These are phyloP conservation scores for Pseudochirops corinnae DNA, from an alignment of 2,797 vertebrate species.

Conservation along the genomic window DNA sequence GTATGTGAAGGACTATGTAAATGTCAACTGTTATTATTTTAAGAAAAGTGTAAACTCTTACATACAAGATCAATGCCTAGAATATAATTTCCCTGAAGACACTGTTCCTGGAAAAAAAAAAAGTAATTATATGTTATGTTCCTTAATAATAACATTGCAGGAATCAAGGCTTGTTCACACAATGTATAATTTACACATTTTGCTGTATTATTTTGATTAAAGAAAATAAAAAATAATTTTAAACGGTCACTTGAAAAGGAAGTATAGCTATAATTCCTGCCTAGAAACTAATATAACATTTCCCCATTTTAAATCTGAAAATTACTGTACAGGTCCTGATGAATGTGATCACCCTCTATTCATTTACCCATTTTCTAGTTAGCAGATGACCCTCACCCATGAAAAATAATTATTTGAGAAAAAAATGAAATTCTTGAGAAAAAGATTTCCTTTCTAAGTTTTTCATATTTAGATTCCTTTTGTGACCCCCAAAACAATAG, in stretches of 20 bases:
- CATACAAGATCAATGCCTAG: not conserved
- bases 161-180: not conserved
- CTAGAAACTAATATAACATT: not conserved
- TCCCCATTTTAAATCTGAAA: not conserved
- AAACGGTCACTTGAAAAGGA: not conserved
- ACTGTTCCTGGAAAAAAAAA: not conserved
- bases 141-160: not conserved
- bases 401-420: not conserved
- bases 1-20: not conserved
- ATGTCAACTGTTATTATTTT: not conserved
- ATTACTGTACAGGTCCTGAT: not conserved
- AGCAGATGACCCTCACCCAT: not conserved
- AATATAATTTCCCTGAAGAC: not conserved
- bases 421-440: not conserved
- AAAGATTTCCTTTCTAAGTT: not conserved
- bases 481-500: not conserved
- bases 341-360: not conserved
- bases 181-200: not conserved
- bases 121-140: slow-evolving; percentile 4
- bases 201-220: not conserved
- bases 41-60: not conserved
- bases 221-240: not conserved
- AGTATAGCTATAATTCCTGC: not conserved
- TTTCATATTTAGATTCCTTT: not conserved
- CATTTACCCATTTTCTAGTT: not conserved